Base-by-base conservation (phyloP, 2,888 invertebrate species). In the Bhutanitis thaidina region DNA sequence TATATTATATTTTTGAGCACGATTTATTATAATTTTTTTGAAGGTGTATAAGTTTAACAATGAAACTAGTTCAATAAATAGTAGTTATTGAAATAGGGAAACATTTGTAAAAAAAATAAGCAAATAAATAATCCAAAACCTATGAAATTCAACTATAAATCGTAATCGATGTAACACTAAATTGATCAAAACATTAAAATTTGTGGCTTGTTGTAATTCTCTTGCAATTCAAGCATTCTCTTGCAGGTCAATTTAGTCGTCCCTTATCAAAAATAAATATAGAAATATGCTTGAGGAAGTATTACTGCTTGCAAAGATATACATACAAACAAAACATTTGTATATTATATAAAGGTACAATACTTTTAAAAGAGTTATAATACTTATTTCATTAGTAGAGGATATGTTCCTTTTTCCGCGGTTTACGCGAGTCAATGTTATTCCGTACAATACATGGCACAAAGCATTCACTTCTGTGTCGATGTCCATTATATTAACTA, bases 381-480 rank as follows among this genome's bases (percentile, higher is more conserved):
- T 8, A 27, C 10, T 40, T n/a, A 41, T 1, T 9, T 15, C n/a
- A 34, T 32, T 9, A 41, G 37, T 16, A 8, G 7, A 43, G 16
- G 29, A 16, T 39, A 37, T 38, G 43, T 59, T 41, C 50, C 49
- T 53, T 34, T 27, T 32, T 34, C 43, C 53, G 20, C 29, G 38
- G 37, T 48, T 51, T 43, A 49, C 49, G 20, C 40, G 39, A 36
- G 36, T 46, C 43, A 38, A 49, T 45, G 16, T 55, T 39, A 36
- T 55, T 27, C 52, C 61, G 53, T 55, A 61, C 1, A 8, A 56
- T 58, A 66, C 69, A 86, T 85, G 86, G 85, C 86, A 87, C 86
- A 76, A 82, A 82, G 77, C 69, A 79, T 80, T 82, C 77, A 82
- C 80, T 83, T 84, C 49, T 50, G 76, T 82, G 80, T 81, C 72